These are phyloP conservation scores for Setophaga kirtlandii DNA, from an alignment of 2,113 vertebrate species.

Conservation along the genomic window DNA sequence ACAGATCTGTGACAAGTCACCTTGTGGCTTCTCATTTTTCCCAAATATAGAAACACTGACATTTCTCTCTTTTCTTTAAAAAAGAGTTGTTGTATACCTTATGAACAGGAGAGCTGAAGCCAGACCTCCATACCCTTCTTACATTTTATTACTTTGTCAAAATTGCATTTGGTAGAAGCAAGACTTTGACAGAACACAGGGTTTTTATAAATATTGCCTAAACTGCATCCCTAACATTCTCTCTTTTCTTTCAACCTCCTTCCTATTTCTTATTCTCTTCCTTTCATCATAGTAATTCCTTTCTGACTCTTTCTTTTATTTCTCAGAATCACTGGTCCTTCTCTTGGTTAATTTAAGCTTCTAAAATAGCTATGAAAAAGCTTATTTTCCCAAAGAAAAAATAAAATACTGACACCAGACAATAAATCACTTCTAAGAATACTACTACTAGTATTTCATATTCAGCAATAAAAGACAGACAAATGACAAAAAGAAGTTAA, in stretches of 20 bases:
- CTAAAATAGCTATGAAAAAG: background rate
- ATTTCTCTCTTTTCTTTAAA: background rate
- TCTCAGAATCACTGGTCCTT: background rate
- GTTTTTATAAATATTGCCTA: background rate
- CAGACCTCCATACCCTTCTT: background rate
- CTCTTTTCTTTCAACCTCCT: background rate
- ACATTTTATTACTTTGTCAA: background rate
- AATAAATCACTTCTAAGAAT: slow-evolving; percentile 14
- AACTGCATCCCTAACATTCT: background rate
- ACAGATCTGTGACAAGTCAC: background rate
- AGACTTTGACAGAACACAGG: background rate
- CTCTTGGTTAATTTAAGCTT: background rate
- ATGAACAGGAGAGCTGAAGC: background rate
- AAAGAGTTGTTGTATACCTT: background rate
- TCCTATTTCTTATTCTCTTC: background rate
- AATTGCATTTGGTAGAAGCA: background rate
- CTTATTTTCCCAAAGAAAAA: background rate
- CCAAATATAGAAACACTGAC: background rate
- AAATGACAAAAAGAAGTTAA: background rate
- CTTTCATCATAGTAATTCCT: background rate
- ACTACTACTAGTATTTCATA: background rate
- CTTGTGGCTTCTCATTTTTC: background rate
- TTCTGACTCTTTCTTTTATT: background rate
- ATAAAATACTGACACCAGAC: background rate
- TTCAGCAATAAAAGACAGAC: background rate